Base-by-base conservation (phyloP, 2,888 invertebrate species). In the Portevinia maculata region DNA sequence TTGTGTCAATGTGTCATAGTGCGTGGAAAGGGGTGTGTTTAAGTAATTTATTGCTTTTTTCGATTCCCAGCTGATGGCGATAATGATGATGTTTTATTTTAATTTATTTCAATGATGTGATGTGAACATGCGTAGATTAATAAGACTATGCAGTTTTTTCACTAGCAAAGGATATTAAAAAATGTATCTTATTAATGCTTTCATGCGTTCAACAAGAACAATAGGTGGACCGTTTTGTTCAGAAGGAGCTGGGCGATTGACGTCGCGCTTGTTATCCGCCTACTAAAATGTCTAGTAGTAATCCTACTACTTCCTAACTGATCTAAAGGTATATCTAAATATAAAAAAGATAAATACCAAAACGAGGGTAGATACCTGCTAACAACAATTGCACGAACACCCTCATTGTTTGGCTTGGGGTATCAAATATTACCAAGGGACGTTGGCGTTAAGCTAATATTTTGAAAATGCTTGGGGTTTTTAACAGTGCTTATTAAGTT, bases 1-100 rank as follows among this genome's bases (percentile, higher is more conserved):
- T 30, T 52, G 69, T 69, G 74, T 73, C 62, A 53, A 69, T 55
- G 67, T 65, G 57, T 73, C 53, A 73, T 28, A 32, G 73, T 67
- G 60, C 60, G 48, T 59, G 73, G 69, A 69, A 67, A 55, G 79
- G 64, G 79, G 75, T 74, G 79, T 79, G 67, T 79, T 79, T 44
- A 28, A 57, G 79, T 70, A 81, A 70, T 75, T 75, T 70, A 52
- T 75, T 79, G 48, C 32, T 21, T 32, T 48, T 50, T 32, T n/a
- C 32, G 6, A 74, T 59, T 60, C 30, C 53, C 60, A 62, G 53
- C 60, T 55, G 75, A 76, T 53, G 53, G 41, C 34, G 71, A 37
- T 37, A 9, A 11, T 21, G 0, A 17, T 57, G 15, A 34, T 53
- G 28, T 46, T 37, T 19, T 39, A 24, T 39, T 48, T 46, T 28